A percentile compares a stretch with the other conserved stretches of the same genome.
These are phyloP conservation scores for Oenanthe melanoleuca DNA, from an alignment of 2,113 vertebrate genomes.

Conservation along the genomic window DNA sequence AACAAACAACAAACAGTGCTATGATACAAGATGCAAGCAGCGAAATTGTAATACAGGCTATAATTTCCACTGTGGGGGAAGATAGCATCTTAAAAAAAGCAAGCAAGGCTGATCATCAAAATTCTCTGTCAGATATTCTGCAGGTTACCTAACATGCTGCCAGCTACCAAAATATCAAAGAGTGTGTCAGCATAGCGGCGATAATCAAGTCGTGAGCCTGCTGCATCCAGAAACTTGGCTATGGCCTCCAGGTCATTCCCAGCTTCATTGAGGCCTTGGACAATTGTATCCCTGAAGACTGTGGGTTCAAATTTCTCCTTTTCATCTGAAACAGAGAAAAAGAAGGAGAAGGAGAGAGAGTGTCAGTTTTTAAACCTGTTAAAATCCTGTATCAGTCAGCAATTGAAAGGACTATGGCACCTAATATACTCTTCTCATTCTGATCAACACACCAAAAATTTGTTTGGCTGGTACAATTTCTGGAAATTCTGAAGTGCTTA, in stretches of 20 bases:
- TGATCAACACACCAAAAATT: background rate
- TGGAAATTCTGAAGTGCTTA: background rate
- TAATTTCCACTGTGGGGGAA: background rate
- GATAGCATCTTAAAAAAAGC: background rate
- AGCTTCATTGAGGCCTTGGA: slow-evolving; percentile 91
- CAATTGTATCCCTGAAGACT: slow-evolving; percentile 90
- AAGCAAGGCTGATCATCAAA: background rate
- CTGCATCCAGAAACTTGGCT: slow-evolving; percentile 89
- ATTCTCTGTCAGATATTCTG: background rate
- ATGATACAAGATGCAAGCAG: background rate
- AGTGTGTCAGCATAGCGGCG: slow-evolving; percentile 94
- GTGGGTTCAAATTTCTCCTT: slow-evolving; percentile 98
- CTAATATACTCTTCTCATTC: background rate
- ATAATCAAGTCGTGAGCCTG: slow-evolving; percentile 90
- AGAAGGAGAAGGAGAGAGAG: background rate
- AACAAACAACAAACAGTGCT: background rate
- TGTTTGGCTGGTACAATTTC: background rate
- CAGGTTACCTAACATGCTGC: slow-evolving; percentile 91
- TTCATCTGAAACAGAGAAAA: slow-evolving; percentile 82
- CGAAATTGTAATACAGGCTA: background rate
- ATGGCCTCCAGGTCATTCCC: slow-evolving; percentile 88
- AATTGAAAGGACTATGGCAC: background rate
- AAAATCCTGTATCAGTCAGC: background rate
- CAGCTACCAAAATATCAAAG: slow-evolving; percentile 92
- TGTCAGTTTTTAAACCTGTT: background rate